These are phyloP conservation scores for Brachypteracias leptosomus DNA, from an alignment of 2,113 vertebrate species.

Conservation along the genomic window DNA sequence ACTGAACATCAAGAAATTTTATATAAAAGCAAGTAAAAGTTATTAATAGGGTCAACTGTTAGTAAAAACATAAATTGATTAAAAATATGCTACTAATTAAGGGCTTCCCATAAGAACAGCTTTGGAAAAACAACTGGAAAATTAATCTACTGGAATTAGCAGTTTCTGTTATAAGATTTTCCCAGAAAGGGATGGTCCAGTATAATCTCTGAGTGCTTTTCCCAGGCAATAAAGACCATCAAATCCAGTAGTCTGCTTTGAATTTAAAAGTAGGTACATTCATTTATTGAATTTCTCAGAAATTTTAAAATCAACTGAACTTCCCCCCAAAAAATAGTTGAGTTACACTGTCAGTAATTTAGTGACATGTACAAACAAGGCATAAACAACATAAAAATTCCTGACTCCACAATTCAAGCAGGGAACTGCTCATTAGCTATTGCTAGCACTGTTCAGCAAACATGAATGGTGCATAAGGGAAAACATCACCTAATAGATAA, in stretches of 20 bases:
- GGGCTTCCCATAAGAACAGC: background rate
- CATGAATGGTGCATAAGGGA: background rate
- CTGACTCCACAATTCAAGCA: background rate
- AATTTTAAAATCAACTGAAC: background rate
- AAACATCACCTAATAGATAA: background rate
- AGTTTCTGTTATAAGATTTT: conserved; percentile 27
- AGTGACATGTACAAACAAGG: background rate
- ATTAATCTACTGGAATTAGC: conserved; percentile 27
- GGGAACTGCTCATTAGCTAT: background rate
- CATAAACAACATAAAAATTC: background rate
- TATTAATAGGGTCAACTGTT: background rate
- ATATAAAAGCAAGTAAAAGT: background rate
- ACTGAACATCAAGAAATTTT: background rate
- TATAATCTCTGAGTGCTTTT: conserved; percentile 4
- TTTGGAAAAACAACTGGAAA: conserved; percentile 38
- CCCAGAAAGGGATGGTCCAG: background rate
- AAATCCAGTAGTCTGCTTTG: background rate
- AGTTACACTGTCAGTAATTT: background rate
- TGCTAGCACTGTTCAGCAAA: background rate
- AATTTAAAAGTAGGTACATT: background rate
- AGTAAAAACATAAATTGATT: background rate
- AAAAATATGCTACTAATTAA: conserved; percentile 15
- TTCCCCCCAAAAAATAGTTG: background rate
- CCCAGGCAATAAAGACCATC: background rate
- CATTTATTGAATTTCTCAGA: background rate